phyloP scores from a whole-genome alignment of 2,888 invertebrate genomes.

The Aphrophora alni region DNA sequence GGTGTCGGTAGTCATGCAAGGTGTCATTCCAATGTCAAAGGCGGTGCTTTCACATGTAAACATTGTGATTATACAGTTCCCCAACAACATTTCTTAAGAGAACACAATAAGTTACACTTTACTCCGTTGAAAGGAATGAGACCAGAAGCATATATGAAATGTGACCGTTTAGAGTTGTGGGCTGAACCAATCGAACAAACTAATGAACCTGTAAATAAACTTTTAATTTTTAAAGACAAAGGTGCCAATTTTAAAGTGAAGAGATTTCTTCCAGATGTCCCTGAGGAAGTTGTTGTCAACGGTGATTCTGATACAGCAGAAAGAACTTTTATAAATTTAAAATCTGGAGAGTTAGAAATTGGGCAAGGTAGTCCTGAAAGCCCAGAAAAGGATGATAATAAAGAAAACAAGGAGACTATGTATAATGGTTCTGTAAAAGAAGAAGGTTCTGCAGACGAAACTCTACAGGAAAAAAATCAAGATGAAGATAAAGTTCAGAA shows the following conservation, averaged over 20 bases:
- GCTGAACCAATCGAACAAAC: conserved; percentile 59
- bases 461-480: conserved; percentile 53
- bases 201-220: conserved; percentile 45
- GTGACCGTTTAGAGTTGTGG: conserved; percentile 65
- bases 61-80: conserved; percentile 83
- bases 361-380: conserved; percentile 21
- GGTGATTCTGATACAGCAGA: conserved; percentile 42
- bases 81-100: conserved; percentile 75
- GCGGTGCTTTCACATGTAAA: conserved; percentile 72
- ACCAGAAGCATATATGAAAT: conserved; percentile 68
- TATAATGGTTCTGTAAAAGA: conserved; percentile 36
- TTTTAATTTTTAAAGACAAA: conserved; percentile 51
- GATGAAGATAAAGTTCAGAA: conserved; percentile 51
- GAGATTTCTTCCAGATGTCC: conserved; percentile 43
- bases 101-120: conserved; percentile 83
- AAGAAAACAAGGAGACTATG: conserved; percentile 21
- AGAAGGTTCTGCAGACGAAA: conserved; percentile 46
- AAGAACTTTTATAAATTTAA: conserved; percentile 44
- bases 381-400: conserved; percentile 43
- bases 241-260: conserved; percentile 42
- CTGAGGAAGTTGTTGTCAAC: background rate
- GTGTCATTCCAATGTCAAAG: conserved; percentile 71
- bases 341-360: conserved; percentile 44
- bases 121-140: conserved; percentile 62
- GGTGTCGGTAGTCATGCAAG: conserved; percentile 77